Percentiles rank a stretch among this genome's conserved stretches.
Conservation (phyloP, 2,888 invertebrate genomes). For the Xanthorhoe spadicearia region DNA sequence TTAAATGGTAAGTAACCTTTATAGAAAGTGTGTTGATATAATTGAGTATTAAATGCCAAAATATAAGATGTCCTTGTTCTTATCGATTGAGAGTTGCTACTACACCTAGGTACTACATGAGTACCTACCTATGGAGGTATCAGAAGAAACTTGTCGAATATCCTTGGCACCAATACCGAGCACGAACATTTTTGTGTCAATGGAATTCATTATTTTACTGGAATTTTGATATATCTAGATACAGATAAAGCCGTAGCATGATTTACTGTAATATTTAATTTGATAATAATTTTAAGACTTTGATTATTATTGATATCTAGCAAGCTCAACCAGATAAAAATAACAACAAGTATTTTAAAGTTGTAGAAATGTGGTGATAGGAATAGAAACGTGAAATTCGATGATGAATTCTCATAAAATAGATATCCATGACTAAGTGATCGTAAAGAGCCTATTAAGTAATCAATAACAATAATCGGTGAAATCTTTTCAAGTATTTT, state of each 20-base stretch:
- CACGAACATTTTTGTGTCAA: constrained; percentile 29
- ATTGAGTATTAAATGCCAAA: not conserved
- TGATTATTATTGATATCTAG: not conserved
- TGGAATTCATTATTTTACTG: constrained; percentile 21
- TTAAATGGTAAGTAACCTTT: not conserved
- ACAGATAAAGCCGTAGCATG: constrained; percentile 2
- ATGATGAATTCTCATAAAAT: constrained; percentile 12
- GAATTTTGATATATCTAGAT: constrained; percentile 15
- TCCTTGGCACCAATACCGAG: constrained; percentile 32
- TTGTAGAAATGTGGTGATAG: too few relatives aligned
- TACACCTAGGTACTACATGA: constrained; percentile 1
- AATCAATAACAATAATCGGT: constrained; percentile 34
- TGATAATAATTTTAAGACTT: not conserved
- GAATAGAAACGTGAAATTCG: not conserved
- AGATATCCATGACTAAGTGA: constrained; percentile 19
- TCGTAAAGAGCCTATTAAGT: constrained; percentile 16
- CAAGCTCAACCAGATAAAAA: not conserved
- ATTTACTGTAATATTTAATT: constrained; percentile 2
- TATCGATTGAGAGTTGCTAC: constrained; percentile 2
- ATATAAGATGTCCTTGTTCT: constrained; percentile 5
- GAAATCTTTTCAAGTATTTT: constrained; percentile 43
- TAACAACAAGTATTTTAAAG: not conserved
- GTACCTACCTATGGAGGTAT: constrained; percentile 6
- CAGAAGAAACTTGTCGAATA: constrained; percentile 19
- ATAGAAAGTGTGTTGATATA: not conserved